phyloP scores from a whole-genome alignment of 2,113 vertebrate genomes.

The Crotalus viridis region DNA sequence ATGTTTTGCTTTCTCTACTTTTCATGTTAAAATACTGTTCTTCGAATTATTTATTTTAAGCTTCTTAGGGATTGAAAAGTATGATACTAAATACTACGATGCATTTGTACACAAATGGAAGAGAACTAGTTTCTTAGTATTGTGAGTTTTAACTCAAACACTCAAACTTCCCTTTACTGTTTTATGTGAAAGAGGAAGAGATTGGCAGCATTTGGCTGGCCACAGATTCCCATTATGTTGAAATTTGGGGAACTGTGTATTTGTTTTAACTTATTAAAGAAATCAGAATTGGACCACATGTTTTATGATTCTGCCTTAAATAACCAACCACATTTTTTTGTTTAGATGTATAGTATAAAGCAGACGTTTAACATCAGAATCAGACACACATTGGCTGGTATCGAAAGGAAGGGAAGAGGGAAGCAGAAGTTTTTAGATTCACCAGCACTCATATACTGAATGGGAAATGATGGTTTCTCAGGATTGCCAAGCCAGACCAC shows the following conservation, averaged over 20 bases:
- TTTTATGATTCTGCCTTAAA: background rate
- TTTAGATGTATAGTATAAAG: background rate
- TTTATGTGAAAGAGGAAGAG: background rate
- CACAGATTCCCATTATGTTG: background rate
- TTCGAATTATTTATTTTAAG: background rate
- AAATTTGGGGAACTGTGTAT: background rate
- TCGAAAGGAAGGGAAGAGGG: background rate
- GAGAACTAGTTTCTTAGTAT: background rate
- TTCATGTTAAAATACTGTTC: background rate
- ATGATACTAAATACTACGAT: background rate
- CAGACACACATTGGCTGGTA: background rate
- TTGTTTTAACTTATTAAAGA: background rate
- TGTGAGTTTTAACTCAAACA: background rate
- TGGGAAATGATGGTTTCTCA: background rate
- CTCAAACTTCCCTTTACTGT: background rate
- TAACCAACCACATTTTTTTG: background rate
- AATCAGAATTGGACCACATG: background rate
- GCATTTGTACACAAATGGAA: background rate
- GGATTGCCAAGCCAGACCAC: background rate
- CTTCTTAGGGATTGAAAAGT: background rate
- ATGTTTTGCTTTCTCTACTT: background rate
- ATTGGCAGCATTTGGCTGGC: background rate
- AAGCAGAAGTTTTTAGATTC: background rate
- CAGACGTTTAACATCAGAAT: background rate
- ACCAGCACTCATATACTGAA: background rate